phyloP scores from a whole-genome alignment of 2,113 vertebrate genomes.

The Neolamprologus variostigma region DNA sequence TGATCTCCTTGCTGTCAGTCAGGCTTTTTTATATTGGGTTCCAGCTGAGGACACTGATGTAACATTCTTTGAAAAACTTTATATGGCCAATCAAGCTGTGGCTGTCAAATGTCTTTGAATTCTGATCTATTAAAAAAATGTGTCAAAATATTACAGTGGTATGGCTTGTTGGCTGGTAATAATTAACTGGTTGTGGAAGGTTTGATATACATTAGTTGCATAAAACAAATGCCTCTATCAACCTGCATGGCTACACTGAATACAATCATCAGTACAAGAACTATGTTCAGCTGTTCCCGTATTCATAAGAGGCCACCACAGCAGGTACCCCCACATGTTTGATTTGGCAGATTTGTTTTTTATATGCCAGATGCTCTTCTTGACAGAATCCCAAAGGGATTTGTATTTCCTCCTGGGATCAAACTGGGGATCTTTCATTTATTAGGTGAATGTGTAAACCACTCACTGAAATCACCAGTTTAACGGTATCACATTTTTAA shows the following conservation, averaged over 20 bases:
- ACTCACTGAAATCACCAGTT: not conserved
- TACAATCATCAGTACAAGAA: not conserved
- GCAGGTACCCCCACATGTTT: not conserved
- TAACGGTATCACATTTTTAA: not conserved
- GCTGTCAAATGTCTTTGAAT: not conserved
- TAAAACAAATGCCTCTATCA: not conserved
- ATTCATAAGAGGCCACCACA: not conserved
- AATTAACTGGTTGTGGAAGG: not conserved
- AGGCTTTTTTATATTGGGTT: conserved; percentile 18
- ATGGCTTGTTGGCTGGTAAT: not conserved
- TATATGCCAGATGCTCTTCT: not conserved
- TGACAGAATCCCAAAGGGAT: not conserved
- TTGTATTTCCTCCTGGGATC: not conserved
- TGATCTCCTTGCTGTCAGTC: conserved; percentile 37
- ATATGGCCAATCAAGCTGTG: not conserved
- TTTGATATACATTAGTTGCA: not conserved
- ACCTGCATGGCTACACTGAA: not conserved
- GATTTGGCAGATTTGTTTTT: not conserved
- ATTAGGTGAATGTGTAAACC: not conserved
- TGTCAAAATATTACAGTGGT: not conserved
- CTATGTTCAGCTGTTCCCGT: not conserved
- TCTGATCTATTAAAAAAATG: not conserved
- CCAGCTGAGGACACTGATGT: conserved; percentile 31
- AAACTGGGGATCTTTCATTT: not conserved
- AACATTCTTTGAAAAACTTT: conserved; percentile 5